Evolutionary conservation across 2,888 invertebrate species (phyloP), one percentile per base, ranked within the genome.

Genomic region (Halocaridina rubra): DNA sequence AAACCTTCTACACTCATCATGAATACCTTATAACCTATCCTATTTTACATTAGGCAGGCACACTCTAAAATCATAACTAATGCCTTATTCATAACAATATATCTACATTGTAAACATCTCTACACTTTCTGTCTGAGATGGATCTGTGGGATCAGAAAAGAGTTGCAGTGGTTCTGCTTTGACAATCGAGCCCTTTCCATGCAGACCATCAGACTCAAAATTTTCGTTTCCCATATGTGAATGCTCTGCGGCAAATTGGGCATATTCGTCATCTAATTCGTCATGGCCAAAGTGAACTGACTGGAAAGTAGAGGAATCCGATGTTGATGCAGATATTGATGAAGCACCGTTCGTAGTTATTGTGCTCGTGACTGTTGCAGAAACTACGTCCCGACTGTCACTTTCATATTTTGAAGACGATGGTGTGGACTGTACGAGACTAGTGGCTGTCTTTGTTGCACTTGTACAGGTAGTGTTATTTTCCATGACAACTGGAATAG

Each of bases 161-260:
- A 86, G 78, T 19, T 81, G 78, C 13, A 86, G 46, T 16, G 86
- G 86, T 30, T 86, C 86, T 4, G 86, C 86, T 57, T 81, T 86
- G n/a, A 86, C 86, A 67, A 86, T 86, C 29, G 86, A 81, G 19
- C 86, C 86, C 67, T 80, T 86, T n/a, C 78, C 59, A 19, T 69
- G 61, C 57, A 84, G 30, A 19, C 77, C 69, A 10, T 84, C 82
- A 13, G 71, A 30, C 30, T 22, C 19, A 30, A 84, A 84, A 13
- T 29, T 33, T 5, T 84, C 82, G 46, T 22, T 71, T 8, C 57
- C 77, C 7, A 86, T 78, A 30, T 86, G 86, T 8, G 86, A 81
- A 33, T 86, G 86, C 64, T 86, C 86, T 2, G 86, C 86, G n/a
- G 86, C 86, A 75, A 86, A 86, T 33, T 86, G 86, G n/a, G 86